phyloP scores from a whole-genome alignment of 2,113 vertebrate species.

The Eulemur rufifrons region DNA sequence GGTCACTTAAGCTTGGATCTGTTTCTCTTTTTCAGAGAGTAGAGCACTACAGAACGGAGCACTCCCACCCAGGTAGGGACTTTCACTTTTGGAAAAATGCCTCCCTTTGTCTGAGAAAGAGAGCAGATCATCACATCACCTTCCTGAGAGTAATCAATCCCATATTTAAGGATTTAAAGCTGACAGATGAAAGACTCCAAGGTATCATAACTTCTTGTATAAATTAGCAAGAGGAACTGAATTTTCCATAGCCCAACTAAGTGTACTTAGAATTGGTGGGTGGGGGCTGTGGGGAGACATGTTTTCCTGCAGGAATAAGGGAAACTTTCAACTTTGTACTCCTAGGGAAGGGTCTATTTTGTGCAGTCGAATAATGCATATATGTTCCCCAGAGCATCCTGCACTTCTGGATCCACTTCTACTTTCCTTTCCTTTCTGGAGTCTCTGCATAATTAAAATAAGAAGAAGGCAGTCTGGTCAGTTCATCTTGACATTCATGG shows the following conservation, averaged over 20 bases:
- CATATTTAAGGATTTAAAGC: constrained; percentile 42
- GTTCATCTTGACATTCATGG: neutral
- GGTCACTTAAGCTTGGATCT: neutral
- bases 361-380: neutral
- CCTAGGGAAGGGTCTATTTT: neutral
- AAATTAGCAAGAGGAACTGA: constrained; percentile 57
- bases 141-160: constrained; percentile 38
- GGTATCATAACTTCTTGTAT: constrained; percentile 52
- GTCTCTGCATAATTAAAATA: neutral
- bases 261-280: neutral
- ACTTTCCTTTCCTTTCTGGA: neutral
- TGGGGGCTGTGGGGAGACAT: neutral
- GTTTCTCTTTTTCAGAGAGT: constrained; percentile 6
- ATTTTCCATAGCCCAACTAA: constrained; percentile 56
- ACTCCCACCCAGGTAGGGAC: neutral
- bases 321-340: neutral
- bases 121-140: neutral
- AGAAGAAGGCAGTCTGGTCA: neutral
- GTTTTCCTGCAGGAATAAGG: neutral
- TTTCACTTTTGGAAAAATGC: constrained; percentile 23
- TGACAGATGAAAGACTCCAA: constrained; percentile 43
- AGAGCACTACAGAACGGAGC: neutral
- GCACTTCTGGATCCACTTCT: neutral
- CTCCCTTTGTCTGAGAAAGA: constrained; percentile 29
- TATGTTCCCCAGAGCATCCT: neutral